Evolutionary conservation across 1,140 invertebrate genomes (phyloP).

Genomic region (Lordiphosa clarofinis): DNA sequence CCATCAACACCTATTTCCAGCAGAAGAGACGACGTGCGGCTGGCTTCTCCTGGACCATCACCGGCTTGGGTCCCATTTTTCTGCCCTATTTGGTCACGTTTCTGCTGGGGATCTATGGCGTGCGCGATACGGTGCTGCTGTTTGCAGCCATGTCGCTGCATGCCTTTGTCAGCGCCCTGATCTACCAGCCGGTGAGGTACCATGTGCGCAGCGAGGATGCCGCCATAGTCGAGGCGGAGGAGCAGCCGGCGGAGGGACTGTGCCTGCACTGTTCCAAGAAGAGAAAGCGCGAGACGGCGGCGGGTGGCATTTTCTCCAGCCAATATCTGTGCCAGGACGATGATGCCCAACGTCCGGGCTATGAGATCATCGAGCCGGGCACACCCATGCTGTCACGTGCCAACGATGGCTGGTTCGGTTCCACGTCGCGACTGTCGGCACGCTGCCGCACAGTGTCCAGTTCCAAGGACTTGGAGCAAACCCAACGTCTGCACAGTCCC

Average conservation of each 20-base stretch:
- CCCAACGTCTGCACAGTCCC: slow-evolving; percentile 46
- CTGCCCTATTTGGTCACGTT: slow-evolving; percentile 82
- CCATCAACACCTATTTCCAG: slow-evolving; percentile 84
- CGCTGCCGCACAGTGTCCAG: slow-evolving; percentile 71
- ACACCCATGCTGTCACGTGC: slow-evolving; percentile 84
- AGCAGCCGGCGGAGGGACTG: slow-evolving; percentile 20
- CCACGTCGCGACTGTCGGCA: slow-evolving; percentile 39
- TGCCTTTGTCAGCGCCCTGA: slow-evolving; percentile 81
- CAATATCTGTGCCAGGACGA: slow-evolving; percentile 86
- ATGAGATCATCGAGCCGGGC: slow-evolving; percentile 84
- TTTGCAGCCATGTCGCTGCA: slow-evolving; percentile 83
- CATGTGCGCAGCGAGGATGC: slow-evolving; percentile 71
- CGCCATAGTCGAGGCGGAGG: slow-evolving; percentile 1
- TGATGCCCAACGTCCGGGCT: slow-evolving; percentile 82
- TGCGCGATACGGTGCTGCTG: slow-evolving; percentile 82
- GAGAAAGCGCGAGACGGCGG: slow-evolving; percentile 56
- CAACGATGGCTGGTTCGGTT: slow-evolving; percentile 85
- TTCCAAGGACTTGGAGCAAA: slow-evolving; percentile 64
- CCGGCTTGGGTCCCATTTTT: slow-evolving; percentile 82
- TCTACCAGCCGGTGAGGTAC: slow-evolving; percentile 84
- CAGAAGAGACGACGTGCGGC: slow-evolving; percentile 82
- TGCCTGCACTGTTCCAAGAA: slow-evolving; percentile 69
- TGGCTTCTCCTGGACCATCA: slow-evolving; percentile 83
- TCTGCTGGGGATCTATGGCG: slow-evolving; percentile 81
- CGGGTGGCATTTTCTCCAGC: slow-evolving; percentile 82